Percentiles rank a stretch among this genome's conserved stretches.
Conservation (phyloP, 2,113 vertebrate species). For the Pluvialis apricaria region DNA sequence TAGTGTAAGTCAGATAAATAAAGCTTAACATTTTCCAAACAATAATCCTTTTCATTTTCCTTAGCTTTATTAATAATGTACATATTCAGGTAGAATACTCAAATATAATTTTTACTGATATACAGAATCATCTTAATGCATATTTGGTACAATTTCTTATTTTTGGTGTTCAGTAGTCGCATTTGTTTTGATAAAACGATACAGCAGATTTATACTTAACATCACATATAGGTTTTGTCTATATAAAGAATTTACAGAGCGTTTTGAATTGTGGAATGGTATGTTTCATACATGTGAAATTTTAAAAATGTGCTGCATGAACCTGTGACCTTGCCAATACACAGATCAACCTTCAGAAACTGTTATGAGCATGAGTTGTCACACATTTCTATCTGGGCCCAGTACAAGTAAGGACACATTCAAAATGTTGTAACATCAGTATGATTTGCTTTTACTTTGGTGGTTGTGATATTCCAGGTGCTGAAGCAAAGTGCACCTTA, state of each 20-base stretch:
- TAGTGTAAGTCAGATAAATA: not conserved
- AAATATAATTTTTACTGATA: not conserved
- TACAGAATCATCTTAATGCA: conserved; percentile 22
- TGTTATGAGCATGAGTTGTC: conserved; percentile 14
- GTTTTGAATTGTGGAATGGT: conserved; percentile 47
- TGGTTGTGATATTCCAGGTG: conserved; percentile 17
- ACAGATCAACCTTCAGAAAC: conserved; percentile 47
- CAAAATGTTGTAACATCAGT: not conserved
- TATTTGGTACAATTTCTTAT: conserved; percentile 52
- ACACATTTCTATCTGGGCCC: not conserved
- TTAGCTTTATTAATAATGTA: conserved; percentile 56
- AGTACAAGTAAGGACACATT: not conserved
- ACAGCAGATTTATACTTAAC: conserved; percentile 50
- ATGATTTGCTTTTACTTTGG: conserved; percentile 45
- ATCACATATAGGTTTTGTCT: conserved; percentile 41
- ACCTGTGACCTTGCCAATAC: conserved; percentile 9
- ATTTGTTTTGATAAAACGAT: conserved; percentile 56
- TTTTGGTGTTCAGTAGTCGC: conserved; percentile 60
- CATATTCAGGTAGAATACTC: not conserved
- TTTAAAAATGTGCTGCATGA: conserved; percentile 44
- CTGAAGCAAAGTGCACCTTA: conserved; percentile 14
- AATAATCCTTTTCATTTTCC: conserved; percentile 2
- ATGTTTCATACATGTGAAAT: conserved; percentile 31
- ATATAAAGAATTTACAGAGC: conserved; percentile 69
- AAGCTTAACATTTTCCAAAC: not conserved